Percentiles rank a stretch among this genome's conserved stretches.
phyloP scores from a whole-genome alignment of 2,797 vertebrate genomes.

The Myotis planiceps region DNA sequence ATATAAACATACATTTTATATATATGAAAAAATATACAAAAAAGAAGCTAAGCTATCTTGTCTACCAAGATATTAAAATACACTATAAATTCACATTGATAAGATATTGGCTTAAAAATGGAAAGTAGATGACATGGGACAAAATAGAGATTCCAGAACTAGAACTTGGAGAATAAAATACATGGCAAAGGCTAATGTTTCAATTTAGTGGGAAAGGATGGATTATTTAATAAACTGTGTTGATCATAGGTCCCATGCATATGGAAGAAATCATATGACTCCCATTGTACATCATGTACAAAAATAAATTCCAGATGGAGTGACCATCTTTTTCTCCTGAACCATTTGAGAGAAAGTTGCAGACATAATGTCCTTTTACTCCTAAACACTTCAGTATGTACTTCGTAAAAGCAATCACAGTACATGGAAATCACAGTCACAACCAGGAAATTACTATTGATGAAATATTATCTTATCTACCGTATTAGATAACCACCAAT shows the following conservation, averaged over 20 bases:
- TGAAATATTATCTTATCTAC: background rate
- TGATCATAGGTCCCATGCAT: background rate
- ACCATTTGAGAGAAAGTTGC: background rate
- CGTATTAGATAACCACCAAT: background rate
- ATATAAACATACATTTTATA: too few relatives aligned
- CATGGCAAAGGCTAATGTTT: background rate
- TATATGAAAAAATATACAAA: background rate
- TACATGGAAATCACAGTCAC: background rate
- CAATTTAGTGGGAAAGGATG: background rate
- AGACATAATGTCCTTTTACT: background rate
- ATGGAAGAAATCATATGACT: constrained; percentile 1
- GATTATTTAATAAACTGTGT: background rate
- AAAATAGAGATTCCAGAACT: background rate
- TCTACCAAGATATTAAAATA: background rate
- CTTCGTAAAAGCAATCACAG: background rate
- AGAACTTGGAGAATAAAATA: background rate
- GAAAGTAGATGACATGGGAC: background rate
- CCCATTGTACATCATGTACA: background rate
- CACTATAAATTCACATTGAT: background rate
- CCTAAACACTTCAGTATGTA: background rate
- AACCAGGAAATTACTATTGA: background rate
- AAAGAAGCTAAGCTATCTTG: background rate
- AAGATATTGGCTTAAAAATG: background rate
- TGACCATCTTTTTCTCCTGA: background rate
- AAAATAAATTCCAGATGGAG: background rate